A percentile compares a stretch with the other conserved stretches of the same genome.
Conservation (phyloP, 1,140 invertebrate genomes). For the Penaeus japonicus region DNA sequence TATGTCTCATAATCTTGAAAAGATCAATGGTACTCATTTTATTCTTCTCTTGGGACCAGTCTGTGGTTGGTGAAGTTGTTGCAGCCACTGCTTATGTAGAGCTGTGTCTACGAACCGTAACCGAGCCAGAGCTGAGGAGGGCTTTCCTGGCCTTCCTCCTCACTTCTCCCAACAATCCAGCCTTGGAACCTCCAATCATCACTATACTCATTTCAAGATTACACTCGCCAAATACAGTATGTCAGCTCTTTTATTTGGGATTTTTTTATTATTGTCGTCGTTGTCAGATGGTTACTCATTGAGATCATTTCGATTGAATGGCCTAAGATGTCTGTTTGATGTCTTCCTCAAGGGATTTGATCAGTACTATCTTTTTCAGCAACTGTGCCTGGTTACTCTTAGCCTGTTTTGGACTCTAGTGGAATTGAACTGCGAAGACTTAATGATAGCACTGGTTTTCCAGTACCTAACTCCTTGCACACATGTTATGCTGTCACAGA, state of each 20-base stretch:
- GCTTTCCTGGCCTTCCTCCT: constrained; percentile 87
- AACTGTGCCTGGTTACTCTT: constrained; percentile 90
- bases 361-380: constrained; percentile 62
- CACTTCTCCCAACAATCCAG: constrained; percentile 79
- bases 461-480: constrained; percentile 86
- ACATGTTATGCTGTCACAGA: constrained; percentile 88
- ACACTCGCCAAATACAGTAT: constrained; percentile 75
- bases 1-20: no score
- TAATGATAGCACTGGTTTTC: constrained; percentile 92
- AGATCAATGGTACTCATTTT: no score
- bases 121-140: constrained; percentile 81
- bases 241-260: no score
- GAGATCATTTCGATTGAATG: neutral
- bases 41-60: neutral
- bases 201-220: constrained; percentile 80
- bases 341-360: neutral
- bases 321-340: neutral
- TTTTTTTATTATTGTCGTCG: no score
- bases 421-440: constrained; percentile 93
- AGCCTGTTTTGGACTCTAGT: constrained; percentile 90
- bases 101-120: constrained; percentile 84
- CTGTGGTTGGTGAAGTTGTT: constrained; percentile 79
- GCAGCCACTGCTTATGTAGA: constrained; percentile 92
- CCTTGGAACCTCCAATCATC: constrained; percentile 69
- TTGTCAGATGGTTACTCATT: neutral